Conservation (phyloP, 1,140 invertebrate species). For the Cydia splendana region DNA sequence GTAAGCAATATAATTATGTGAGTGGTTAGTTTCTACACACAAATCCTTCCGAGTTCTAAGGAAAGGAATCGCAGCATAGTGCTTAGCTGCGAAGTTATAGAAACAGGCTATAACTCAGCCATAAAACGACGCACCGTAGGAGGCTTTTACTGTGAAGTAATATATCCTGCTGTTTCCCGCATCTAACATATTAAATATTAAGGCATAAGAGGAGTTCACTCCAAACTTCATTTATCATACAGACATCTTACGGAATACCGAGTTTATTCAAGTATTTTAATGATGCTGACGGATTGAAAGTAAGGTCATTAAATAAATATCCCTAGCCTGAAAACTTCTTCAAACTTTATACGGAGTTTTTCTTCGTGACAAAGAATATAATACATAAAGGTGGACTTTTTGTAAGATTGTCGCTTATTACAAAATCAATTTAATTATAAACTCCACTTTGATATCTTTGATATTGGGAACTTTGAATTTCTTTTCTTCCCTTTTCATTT, state of each 20-base stretch:
- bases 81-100: not conserved
- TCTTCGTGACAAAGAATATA: slow-evolving; percentile 40
- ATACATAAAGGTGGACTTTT: slow-evolving; percentile 40
- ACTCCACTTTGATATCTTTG: not conserved
- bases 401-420: slow-evolving; percentile 42
- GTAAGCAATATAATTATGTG: no score
- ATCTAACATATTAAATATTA: slow-evolving; percentile 17
- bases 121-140: not conserved
- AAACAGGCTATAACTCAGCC: not conserved
- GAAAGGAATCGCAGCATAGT: not conserved
- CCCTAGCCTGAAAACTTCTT: slow-evolving; percentile 40
- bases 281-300: slow-evolving; percentile 35
- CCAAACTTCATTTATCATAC: slow-evolving; percentile 26
- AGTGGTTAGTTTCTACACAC: not conserved
- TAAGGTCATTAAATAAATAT: slow-evolving; percentile 60
- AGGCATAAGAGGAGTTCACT: not conserved
- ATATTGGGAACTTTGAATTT: not conserved
- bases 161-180: slow-evolving; percentile 1
- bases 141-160: not conserved
- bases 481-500: not conserved
- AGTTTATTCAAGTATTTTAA: slow-evolving; percentile 22
- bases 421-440: slow-evolving; percentile 28
- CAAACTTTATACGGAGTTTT: slow-evolving; percentile 46
- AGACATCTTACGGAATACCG: not conserved
- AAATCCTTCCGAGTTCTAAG: not conserved